These are phyloP conservation scores for Argyresthia goedartella DNA, from an alignment of 2,888 invertebrate genomes.

Conservation along the genomic window DNA sequence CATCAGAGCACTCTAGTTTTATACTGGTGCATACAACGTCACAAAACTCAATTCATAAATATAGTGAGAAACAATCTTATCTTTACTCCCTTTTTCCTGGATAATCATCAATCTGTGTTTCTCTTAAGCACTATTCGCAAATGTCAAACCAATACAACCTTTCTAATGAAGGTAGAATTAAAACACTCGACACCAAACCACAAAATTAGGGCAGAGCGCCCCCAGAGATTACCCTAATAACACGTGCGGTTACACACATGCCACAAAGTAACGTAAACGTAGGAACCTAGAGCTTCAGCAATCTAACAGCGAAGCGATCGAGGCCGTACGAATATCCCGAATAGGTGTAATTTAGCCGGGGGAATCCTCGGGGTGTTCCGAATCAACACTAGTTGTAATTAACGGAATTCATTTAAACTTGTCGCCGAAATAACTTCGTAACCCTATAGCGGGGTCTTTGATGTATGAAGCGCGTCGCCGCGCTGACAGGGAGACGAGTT, in stretches of 20 bases:
- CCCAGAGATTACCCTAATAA: slow-evolving; percentile 17
- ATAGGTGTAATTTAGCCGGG: slow-evolving; percentile 35
- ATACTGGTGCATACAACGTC: no score
- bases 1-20: no score
- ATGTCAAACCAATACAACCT: background rate
- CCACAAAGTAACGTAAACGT: slow-evolving; percentile 16
- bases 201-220: background rate
- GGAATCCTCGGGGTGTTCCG: slow-evolving; percentile 12
- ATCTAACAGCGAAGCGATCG: slow-evolving; percentile 15
- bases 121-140: no score
- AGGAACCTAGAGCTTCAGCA: no score
- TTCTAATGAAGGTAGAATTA: background rate
- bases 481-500: slow-evolving; percentile 16
- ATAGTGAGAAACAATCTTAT: no score
- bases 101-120: no score
- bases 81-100: no score
- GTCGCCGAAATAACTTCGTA: slow-evolving; percentile 34
- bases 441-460: slow-evolving; percentile 31
- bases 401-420: slow-evolving; percentile 60
- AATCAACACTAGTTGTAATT: slow-evolving; percentile 63
- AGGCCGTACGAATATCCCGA: slow-evolving; percentile 24
- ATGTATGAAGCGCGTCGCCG: slow-evolving; percentile 21
- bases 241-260: slow-evolving; percentile 16
- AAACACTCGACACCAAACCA: background rate
- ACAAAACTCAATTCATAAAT: no score